These are phyloP conservation scores for Sebastiscus tertius DNA, from an alignment of 2,797 vertebrate genomes.

Conservation along the genomic window DNA sequence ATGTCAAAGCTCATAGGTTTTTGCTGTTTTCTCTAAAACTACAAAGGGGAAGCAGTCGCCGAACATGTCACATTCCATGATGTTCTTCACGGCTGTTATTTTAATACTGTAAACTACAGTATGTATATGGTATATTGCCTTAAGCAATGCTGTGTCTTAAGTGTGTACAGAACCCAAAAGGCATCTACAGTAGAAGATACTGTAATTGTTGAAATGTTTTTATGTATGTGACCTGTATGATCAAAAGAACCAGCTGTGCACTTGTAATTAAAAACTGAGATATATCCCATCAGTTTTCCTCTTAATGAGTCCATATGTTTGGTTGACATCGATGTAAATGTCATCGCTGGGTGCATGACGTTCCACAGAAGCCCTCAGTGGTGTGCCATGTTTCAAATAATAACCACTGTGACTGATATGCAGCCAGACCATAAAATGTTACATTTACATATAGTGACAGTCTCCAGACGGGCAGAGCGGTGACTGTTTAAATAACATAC, in stretches of 20 bases:
- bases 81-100: slow-evolving; percentile 22
- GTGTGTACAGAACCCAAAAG: slow-evolving; percentile 39
- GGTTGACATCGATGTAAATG: neutral
- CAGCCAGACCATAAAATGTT: slow-evolving; percentile 29
- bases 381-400: neutral
- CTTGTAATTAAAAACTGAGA: slow-evolving; percentile 71
- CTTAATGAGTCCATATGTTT: neutral
- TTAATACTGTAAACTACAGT: slow-evolving; percentile 57
- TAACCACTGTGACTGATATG: neutral
- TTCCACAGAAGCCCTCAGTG: neutral
- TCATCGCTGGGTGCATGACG: neutral
- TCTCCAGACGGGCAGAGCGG: neutral
- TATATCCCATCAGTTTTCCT: slow-evolving; percentile 12
- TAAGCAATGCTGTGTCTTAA: slow-evolving; percentile 53
- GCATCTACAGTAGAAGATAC: slow-evolving; percentile 20
- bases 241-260: slow-evolving; percentile 56
- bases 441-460: slow-evolving; percentile 38
- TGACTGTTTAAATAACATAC: neutral
- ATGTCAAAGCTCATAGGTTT: neutral
- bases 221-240: slow-evolving; percentile 44
- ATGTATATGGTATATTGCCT: slow-evolving; percentile 55
- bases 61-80: slow-evolving; percentile 13
- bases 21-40: slow-evolving; percentile 10
- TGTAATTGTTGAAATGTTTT: slow-evolving; percentile 55
- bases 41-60: neutral